phyloP scores from a whole-genome alignment of 1,140 invertebrate species.

The Brachionus asplanchnoidis region DNA sequence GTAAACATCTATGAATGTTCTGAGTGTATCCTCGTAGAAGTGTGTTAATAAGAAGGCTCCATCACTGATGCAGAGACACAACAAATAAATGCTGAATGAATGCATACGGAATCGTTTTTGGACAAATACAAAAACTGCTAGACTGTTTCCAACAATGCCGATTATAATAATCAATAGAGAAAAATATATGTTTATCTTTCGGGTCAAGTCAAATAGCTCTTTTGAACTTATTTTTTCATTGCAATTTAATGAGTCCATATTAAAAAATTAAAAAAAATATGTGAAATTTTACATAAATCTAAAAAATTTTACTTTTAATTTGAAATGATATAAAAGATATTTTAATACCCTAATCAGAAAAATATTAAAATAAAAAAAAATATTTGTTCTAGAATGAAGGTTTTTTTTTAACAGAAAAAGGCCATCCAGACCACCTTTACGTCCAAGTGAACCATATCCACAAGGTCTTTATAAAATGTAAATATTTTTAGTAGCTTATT shows the following conservation, averaged over 20 bases:
- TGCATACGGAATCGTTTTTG: slow-evolving; percentile 20
- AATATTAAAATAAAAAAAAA: too few relatives aligned
- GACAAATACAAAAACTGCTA: slow-evolving; percentile 15
- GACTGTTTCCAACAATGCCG: slow-evolving; percentile 1
- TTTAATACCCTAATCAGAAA: too few relatives aligned
- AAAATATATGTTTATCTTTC: background rate
- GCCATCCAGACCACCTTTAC: too few relatives aligned
- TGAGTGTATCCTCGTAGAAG: slow-evolving; percentile 24
- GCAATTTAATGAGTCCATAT: background rate
- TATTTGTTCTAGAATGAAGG: too few relatives aligned
- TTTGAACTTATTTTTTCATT: background rate
- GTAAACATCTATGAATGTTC: slow-evolving; percentile 34
- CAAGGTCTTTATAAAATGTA: too few relatives aligned
- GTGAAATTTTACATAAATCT: too few relatives aligned
- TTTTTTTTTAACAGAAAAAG: too few relatives aligned
- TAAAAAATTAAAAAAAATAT: too few relatives aligned
- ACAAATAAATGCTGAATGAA: slow-evolving; percentile 33
- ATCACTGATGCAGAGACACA: slow-evolving; percentile 7
- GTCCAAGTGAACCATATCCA: too few relatives aligned
- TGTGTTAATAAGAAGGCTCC: slow-evolving; percentile 20
- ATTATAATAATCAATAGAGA: background rate
- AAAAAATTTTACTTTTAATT: too few relatives aligned
- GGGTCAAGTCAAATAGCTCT: background rate
- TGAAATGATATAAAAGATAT: too few relatives aligned
- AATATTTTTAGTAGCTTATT: too few relatives aligned